Base-by-base conservation (phyloP, 2,797 vertebrate genomes). In the Chelmon rostratus region DNA sequence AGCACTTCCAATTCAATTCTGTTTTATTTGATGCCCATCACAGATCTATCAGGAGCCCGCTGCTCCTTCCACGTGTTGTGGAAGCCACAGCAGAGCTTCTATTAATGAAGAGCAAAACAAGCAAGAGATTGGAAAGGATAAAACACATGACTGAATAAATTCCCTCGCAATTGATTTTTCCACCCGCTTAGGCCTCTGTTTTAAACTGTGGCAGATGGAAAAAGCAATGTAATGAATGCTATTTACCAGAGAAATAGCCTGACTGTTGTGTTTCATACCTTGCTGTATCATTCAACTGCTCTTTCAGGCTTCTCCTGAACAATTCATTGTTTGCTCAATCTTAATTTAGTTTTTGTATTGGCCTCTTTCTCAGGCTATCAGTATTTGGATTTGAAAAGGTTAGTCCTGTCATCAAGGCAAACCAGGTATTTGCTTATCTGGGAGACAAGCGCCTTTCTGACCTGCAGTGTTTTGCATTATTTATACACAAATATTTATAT, bases 31-130 rank as follows among this genome's bases (percentile, higher is more conserved):
- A 84, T 79, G 76, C 78, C 78, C 65, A 82, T 88, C 78, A 8
- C 59, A 84, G 81, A 73, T 78, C 77, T 87, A 80, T 92, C 82
- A 78, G n/a, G 64, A 28, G 63, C 79, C 38, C 12, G 37, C 81
- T 62, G 72, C 50, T 66, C 63, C 42, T 37, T 74, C 73, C 57
- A 49, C 10, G 5, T 81, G 47, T 80, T 64, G 68, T 58, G 62
- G 83, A 57, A 80, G 68, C 62, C 65, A 71, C 70, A 67, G 75
- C 79, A 40, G 82, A 69, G 44, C 58, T 73, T 69, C 50, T 69
- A 86, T 87, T 91, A 93, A 94, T 91, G 67, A 91, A 88, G 53
- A 79, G 76, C 77, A 85, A 79, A 91, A 84, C 71, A 80, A 88
- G 69, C 40, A 53, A 64, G 71, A 68, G 47, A 90, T 83, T 59